Conservation (phyloP, 2,888 invertebrate species). For the Agelastica alni region DNA sequence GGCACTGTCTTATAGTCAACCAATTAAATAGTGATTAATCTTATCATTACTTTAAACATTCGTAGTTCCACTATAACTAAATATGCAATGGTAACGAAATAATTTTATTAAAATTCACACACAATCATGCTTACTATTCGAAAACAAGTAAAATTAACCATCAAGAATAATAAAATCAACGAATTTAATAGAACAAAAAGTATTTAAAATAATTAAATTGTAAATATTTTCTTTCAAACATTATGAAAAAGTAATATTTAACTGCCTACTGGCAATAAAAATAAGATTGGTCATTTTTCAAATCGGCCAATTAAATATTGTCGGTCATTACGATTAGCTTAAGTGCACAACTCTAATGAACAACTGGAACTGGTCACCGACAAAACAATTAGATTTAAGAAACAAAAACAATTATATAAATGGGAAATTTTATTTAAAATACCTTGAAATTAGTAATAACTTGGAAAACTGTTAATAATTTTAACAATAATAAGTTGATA, state of each 20-base stretch:
- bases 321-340: not conserved
- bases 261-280: not conserved
- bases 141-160: not conserved
- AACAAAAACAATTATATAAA: constrained; percentile 20
- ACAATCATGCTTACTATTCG: not conserved
- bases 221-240: not conserved
- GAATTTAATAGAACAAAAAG: too few relatives aligned
- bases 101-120: too few relatives aligned
- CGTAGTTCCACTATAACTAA: too few relatives aligned
- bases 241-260: not conserved
- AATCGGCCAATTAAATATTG: not conserved
- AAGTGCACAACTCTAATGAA: constrained; percentile 6
- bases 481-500: constrained; percentile 1
- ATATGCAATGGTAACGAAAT: too few relatives aligned
- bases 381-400: constrained; percentile 16
- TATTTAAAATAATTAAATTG: too few relatives aligned
- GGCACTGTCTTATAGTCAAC: constrained; percentile 1
- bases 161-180: too few relatives aligned
- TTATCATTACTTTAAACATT: not conserved
- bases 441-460: constrained; percentile 14
- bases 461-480: constrained; percentile 6
- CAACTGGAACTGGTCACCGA: constrained; percentile 11
- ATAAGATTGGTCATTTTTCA: constrained; percentile 1
- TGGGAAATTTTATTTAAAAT: constrained; percentile 11
- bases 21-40: not conserved